Evolutionary conservation across 2,888 invertebrate species (phyloP), one percentile per base, ranked within the genome.

Genomic region (Chrysolina oricalcia): DNA sequence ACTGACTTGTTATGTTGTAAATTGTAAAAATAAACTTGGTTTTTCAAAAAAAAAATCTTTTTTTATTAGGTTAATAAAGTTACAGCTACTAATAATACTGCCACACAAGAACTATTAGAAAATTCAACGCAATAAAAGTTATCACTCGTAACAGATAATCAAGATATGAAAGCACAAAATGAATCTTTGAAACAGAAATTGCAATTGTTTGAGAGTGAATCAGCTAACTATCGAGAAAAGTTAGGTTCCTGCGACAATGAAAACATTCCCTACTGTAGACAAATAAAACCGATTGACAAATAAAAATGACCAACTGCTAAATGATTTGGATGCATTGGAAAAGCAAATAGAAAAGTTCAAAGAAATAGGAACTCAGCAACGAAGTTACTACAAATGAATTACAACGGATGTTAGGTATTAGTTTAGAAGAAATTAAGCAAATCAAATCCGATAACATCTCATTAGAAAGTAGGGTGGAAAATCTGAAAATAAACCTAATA

Each of bases 111-210:
- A 88, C 89, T 94, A 85, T 90, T 94, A 27, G 92, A 93, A 81
- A 91, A 91, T 67, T 89, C 94, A 66, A 93, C 94, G 1, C 91
- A 93, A 83, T 92, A 93, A 85, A 94, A 94, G 87, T 87, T 94
- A 0, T 87, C 89, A 78, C 89, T 91, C 76, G 91, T 92, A 46
- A 92, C 91, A 64, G 90, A 91, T 85, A 89, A 93, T 66, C 91
- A 92, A 83, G 86, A 87, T 50, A 74, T 89, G 65, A 85, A 85
- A 78, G 76, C 73, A n/a, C 81, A 87, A 76, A 86, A 85, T 76
- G 80, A 80, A 40, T 65, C 70, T 11, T 72, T 83, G 40, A 75
- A 77, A 11, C 80, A 81, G 40, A 84, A 81, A 72, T 78, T 85
- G 62, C 79, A 79, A 40, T 73, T 76, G 46, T 82, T 67, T 77